Conservation (phyloP, 2,888 invertebrate genomes). For the Seira ritae region DNA sequence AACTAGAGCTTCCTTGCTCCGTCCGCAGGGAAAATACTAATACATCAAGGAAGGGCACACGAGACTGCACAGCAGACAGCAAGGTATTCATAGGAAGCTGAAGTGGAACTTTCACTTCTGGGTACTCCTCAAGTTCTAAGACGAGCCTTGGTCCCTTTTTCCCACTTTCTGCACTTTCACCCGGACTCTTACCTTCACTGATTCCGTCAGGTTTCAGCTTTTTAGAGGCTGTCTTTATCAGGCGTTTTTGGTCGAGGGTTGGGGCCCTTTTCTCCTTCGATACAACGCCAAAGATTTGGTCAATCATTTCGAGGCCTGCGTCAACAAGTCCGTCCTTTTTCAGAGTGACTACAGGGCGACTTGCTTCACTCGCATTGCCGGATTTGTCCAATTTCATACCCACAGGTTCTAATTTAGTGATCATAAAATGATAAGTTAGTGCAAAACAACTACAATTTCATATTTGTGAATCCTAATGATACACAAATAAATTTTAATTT, state of each 20-base stretch:
- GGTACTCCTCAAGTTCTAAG: slow-evolving; percentile 71
- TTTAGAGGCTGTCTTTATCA: slow-evolving; percentile 69
- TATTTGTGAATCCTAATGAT: too few relatives aligned
- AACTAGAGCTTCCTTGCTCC: slow-evolving; percentile 42
- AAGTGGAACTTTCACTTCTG: slow-evolving; percentile 67
- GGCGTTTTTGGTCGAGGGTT: slow-evolving; percentile 61
- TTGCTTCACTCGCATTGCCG: slow-evolving; percentile 60
- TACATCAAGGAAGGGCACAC: slow-evolving; percentile 68
- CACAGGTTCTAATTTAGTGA: slow-evolving; percentile 68
- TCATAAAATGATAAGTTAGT: neutral
- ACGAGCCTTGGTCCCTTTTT: slow-evolving; percentile 65
- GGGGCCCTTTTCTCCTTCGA: slow-evolving; percentile 92
- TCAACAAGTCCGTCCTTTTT: slow-evolving; percentile 69
- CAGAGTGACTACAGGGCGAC: slow-evolving; percentile 50
- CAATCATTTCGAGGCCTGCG: slow-evolving; percentile 74
- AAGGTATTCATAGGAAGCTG: slow-evolving; percentile 61
- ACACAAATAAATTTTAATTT: slow-evolving; percentile 10
- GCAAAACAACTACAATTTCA: neutral
- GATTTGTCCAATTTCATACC: slow-evolving; percentile 67
- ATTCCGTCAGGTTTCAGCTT: slow-evolving; percentile 69
- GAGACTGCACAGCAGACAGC: slow-evolving; percentile 69
- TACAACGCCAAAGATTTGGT: slow-evolving; percentile 84
- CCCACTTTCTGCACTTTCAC: slow-evolving; percentile 46
- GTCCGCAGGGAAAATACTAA: slow-evolving; percentile 67
- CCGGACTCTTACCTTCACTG: slow-evolving; percentile 49